A percentile compares a stretch with the other conserved stretches of the same genome.
These are phyloP conservation scores for Odocoileus hemionus DNA, from an alignment of 2,113 vertebrate species.

Conservation along the genomic window DNA sequence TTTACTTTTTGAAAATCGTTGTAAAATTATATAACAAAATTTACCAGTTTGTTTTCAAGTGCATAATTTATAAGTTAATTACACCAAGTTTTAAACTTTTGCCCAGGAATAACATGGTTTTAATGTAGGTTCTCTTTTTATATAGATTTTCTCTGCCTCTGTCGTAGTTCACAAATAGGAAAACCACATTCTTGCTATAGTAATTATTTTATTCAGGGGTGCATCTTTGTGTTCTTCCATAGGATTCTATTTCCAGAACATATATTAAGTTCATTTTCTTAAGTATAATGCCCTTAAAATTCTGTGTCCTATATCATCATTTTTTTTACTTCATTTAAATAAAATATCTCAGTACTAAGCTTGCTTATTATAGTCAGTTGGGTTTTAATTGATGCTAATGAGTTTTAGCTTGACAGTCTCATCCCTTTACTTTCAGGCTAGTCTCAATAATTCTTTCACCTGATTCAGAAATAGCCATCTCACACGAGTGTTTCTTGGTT, in stretches of 20 bases:
- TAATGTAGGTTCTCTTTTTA: not conserved
- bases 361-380: conserved; percentile 13
- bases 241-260: not conserved
- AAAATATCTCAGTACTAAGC: conserved; percentile 5
- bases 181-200: not conserved
- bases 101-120: not conserved
- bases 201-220: not conserved
- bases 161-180: not conserved
- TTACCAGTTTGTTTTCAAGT: not conserved
- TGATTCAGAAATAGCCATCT: conserved; percentile 4
- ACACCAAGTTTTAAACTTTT: conserved; percentile 1
- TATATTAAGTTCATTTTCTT: not conserved
- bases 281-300: conserved; percentile 4
- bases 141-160: not conserved
- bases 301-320: not conserved
- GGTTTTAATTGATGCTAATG: not conserved
- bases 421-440: not conserved
- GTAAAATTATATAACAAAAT: not conserved
- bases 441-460: not conserved
- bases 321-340: not conserved
- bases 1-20: not conserved
- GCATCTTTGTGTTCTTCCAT: not conserved
- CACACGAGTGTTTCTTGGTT: not conserved
- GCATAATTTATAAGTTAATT: not conserved
- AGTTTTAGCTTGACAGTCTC: not conserved